Evolutionary conservation across 2,888 invertebrate species (phyloP), one percentile per base, ranked within the genome.

Genomic region (Cantharis lateralis): DNA sequence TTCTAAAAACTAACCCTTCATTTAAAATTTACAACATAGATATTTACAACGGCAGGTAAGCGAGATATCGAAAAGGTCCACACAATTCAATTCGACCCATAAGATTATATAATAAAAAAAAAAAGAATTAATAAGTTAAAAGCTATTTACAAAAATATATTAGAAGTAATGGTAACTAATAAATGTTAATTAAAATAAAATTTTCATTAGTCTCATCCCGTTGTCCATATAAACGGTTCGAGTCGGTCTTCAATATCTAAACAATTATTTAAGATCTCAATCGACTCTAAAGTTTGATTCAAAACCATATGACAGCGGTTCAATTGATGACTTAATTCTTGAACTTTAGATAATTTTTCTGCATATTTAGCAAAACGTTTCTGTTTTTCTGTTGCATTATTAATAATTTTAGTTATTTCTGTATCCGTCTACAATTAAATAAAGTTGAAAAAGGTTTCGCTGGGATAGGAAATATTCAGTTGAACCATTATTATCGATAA

Each of bases 161-260:
- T 66, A n/a, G 24, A n/a, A 20, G 13, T 10, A 64, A 11, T 20
- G n/a, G 9, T 13, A 64, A 20, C n/a, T 3, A 28, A 68, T 69
- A 69, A 69, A 24, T 10, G 26, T 13, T 16, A 69, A 69, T 32
- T 26, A 61, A 79, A 79, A 68, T 78, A 74, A 79, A 79, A 79
- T 70, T 10, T 18, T 48, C 64, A 81, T 82, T 86, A 91, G 82
- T 81, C 78, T 87, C 87, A 89, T 86, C 94, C 93, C 11, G 94
- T 94, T n/a, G 93, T 95, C 96, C 96, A 96, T 0, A 95, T 93
- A 85, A 98, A 97, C 0, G 97, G 95, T 85, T 97, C 96, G 62
- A 98, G 88, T 13, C 96, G 91, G 82, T 96, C 95, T 15, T 94
- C 94, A 69, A 94, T 91, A 24, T 97, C 96, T 32, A 98, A 89